Base-by-base conservation (phyloP, 92 coral and sea anemone genomes). In the Porites cylindrica region DNA sequence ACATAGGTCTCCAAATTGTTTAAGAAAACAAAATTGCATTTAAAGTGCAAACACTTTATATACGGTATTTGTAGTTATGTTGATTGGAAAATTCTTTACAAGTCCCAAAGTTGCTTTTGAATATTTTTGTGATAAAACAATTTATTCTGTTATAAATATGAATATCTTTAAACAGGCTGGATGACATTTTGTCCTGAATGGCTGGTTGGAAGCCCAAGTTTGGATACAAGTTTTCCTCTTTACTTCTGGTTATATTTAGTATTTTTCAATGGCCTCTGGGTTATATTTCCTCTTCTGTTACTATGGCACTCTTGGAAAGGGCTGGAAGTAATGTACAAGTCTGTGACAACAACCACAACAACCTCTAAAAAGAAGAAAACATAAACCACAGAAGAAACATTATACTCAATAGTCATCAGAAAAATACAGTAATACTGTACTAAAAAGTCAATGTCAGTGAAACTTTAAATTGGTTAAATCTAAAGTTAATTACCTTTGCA, bases 151-250 rank as follows among this genome's bases (percentile, higher is more conserved):
- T 38, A 2, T 38, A 38, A 38, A 38, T 38, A 38, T 38, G 47
- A 38, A 38, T 38, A 38, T 38, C 47, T 23, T 23, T 3, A 8
- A 43, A 9, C 59, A 91, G 96, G 95, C 11, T 94, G 94, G 83
- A 91, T 94, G 96, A 94, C 89, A 1, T 94, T 94, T 71, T 88
- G 93, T 53, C 96, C 96, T 9, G 95, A 94, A 78, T 94, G 95
- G 95, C 24, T 94, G 72, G 80, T 88, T 2, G 94, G 96, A 12
- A 84, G 92, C 24, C 94, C 59, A 18, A 85, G 86, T 64, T 91
- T 93, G 71, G 82, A 93, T 85, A 93, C 93, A 24, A 85, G 82
- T 43, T 86, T 89, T 24, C 87, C 86, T 4, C 75, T 93, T 17
- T 72, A 93, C 70, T 88, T 91, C 61, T 93, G 88, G 83, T 69